A percentile compares a stretch with the other conserved stretches of the same genome.
phyloP scores from a whole-genome alignment of 1,140 invertebrate species.

The Drosophila mojavensis region DNA sequence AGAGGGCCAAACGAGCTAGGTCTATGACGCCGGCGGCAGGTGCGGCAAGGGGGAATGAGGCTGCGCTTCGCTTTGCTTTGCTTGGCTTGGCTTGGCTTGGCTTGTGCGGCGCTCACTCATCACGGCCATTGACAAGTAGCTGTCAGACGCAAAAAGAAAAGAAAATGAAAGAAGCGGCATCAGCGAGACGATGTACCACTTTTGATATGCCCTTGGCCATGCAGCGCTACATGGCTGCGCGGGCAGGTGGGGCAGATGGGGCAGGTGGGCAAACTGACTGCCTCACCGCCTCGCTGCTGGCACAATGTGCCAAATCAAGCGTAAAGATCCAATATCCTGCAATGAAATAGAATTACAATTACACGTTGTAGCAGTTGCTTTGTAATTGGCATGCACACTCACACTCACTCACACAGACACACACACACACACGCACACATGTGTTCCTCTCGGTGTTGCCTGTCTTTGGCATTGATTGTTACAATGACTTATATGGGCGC shows the following conservation, averaged over 20 bases:
- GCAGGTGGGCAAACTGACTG: slow-evolving; percentile 14
- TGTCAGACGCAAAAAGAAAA: slow-evolving; percentile 61
- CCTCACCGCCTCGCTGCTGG: neutral
- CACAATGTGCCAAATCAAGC: slow-evolving; percentile 78
- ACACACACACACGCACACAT: neutral
- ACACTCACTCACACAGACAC: too few species aligned
- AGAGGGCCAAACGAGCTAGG: slow-evolving; percentile 1
- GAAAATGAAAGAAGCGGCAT: slow-evolving; percentile 18
- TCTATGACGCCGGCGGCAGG: slow-evolving; percentile 23
- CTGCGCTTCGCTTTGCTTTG: neutral
- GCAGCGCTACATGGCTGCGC: neutral
- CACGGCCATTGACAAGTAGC: slow-evolving; percentile 78
- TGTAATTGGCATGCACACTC: neutral
- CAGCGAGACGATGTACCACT: slow-evolving; percentile 59
- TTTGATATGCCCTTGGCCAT: slow-evolving; percentile 56
- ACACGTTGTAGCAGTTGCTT: slow-evolving; percentile 18
- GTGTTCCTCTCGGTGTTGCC: slow-evolving; percentile 57
- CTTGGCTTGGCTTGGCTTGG: slow-evolving; percentile 23
- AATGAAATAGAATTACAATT: slow-evolving; percentile 77
- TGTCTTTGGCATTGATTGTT: slow-evolving; percentile 8
- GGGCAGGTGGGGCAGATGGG: neutral
- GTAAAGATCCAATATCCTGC: slow-evolving; percentile 77
- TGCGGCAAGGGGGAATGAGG: neutral
- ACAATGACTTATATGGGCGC: neutral
- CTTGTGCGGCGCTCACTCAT: slow-evolving; percentile 59